Percentiles rank a stretch among this genome's conserved stretches.
Conservation (phyloP, 2,113 vertebrate species). For the Ploceus nigricollis region DNA sequence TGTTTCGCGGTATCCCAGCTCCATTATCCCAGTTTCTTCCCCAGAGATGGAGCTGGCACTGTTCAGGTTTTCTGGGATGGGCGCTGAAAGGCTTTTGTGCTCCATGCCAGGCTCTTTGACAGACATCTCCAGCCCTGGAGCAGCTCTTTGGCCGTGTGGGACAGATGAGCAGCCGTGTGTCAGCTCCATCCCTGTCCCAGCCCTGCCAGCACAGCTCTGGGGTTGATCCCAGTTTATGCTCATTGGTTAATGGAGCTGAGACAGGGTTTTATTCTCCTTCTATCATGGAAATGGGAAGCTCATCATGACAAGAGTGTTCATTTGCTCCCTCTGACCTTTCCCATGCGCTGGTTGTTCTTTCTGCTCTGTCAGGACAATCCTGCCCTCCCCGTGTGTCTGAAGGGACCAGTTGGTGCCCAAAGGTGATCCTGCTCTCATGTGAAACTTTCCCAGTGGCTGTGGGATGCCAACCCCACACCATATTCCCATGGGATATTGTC, state of each 20-base stretch:
- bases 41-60: neutral
- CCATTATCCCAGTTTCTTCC: neutral
- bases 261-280: neutral
- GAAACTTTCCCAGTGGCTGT: neutral
- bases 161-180: accelerated
- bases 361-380: neutral
- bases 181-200: neutral
- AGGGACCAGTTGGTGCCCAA: neutral
- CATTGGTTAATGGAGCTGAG: neutral
- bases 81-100: neutral
- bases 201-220: neutral
- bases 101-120: accelerated
- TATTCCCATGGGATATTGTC: neutral
- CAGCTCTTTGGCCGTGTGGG: neutral
- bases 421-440: accelerated
- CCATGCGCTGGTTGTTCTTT: accelerated
- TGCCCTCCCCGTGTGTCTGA: accelerated
- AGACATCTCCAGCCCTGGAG: neutral
- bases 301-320: neutral
- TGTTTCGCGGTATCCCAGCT: neutral
- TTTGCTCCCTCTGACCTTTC: conserved; percentile 25
- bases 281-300: conserved; percentile 11
- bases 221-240: neutral
- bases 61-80: neutral
- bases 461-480: neutral